Conservation (phyloP, 1,140 invertebrate species). For the Agrypnia vestita region DNA sequence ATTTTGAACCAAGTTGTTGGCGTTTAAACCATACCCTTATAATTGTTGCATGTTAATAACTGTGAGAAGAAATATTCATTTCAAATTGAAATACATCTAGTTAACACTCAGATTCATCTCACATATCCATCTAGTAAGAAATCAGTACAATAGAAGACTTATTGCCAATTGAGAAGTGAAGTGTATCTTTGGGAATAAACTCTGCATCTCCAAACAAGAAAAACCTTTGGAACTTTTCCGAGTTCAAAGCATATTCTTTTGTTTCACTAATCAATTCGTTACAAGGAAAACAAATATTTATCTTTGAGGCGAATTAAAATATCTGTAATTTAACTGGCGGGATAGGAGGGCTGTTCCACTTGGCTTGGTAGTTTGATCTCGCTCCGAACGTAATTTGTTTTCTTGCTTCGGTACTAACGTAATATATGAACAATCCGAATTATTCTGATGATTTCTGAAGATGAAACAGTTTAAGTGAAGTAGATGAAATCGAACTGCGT, state of each 20-base stretch:
- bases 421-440: slow-evolving; percentile 42
- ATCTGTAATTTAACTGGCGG: slow-evolving; percentile 47
- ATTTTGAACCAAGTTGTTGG: too few relatives aligned
- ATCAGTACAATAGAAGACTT: too few relatives aligned
- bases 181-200: too few relatives aligned
- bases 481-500: slow-evolving; percentile 11
- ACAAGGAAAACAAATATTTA: slow-evolving; percentile 30
- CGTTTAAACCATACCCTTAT: too few relatives aligned
- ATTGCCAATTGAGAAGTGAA: slow-evolving; percentile 9
- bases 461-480: slow-evolving; percentile 22
- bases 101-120: too few relatives aligned
- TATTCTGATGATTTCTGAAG: slow-evolving; percentile 30
- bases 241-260: slow-evolving; percentile 38
- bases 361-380: slow-evolving; percentile 57
- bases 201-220: too few relatives aligned
- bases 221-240: too few relatives aligned
- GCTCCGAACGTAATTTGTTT: slow-evolving; percentile 48
- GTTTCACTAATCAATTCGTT: slow-evolving; percentile 32
- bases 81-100: too few relatives aligned
- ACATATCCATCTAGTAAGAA: too few relatives aligned
- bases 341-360: slow-evolving; percentile 50
- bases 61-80: too few relatives aligned
- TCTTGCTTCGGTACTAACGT: slow-evolving; percentile 33
- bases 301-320: slow-evolving; percentile 43
- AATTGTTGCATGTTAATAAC: too few relatives aligned